These are phyloP conservation scores for Asbolus verrucosus DNA, from an alignment of 1,140 invertebrate species.

Conservation along the genomic window DNA sequence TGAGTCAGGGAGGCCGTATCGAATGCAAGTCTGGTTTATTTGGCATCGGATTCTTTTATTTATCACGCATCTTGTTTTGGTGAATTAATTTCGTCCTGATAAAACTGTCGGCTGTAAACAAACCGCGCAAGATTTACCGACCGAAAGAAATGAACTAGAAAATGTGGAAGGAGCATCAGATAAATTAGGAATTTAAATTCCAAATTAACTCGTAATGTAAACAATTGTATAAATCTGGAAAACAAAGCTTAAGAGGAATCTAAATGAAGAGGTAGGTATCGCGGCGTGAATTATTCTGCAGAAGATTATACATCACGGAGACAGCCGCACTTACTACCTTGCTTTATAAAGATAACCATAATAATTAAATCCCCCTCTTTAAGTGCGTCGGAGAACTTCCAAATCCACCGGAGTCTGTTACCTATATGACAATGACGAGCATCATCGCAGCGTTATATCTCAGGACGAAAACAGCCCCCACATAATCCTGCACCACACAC, in stretches of 20 bases:
- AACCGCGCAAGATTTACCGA: constrained; percentile 23
- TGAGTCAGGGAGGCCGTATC: too few species aligned
- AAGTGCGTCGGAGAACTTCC: constrained; percentile 30
- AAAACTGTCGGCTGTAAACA: constrained; percentile 19
- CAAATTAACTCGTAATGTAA: constrained; percentile 65
- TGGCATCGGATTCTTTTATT: constrained; percentile 28
- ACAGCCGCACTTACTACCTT: constrained; percentile 60
- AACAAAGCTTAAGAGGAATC: constrained; percentile 62
- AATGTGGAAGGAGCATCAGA: constrained; percentile 55
- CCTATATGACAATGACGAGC: constrained; percentile 60
- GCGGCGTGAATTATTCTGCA: constrained; percentile 57
- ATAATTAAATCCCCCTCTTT: constrained; percentile 63
- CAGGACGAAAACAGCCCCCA: constrained; percentile 2
- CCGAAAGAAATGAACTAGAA: constrained; percentile 6
- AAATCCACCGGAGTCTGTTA: constrained; percentile 53
- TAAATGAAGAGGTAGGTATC: constrained; percentile 62
- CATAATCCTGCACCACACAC: constrained; percentile 42
- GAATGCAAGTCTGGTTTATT: too few species aligned
- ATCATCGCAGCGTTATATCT: constrained; percentile 27
- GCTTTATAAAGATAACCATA: constrained; percentile 64
- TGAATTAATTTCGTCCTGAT: constrained; percentile 19
- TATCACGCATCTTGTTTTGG: constrained; percentile 18
- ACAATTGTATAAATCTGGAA: constrained; percentile 65
- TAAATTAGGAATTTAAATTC: constrained; percentile 65
- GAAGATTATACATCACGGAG: constrained; percentile 62